Evolutionary conservation across 2,113 vertebrate genomes (phyloP).

Genomic region (Anguilla rostrata): DNA sequence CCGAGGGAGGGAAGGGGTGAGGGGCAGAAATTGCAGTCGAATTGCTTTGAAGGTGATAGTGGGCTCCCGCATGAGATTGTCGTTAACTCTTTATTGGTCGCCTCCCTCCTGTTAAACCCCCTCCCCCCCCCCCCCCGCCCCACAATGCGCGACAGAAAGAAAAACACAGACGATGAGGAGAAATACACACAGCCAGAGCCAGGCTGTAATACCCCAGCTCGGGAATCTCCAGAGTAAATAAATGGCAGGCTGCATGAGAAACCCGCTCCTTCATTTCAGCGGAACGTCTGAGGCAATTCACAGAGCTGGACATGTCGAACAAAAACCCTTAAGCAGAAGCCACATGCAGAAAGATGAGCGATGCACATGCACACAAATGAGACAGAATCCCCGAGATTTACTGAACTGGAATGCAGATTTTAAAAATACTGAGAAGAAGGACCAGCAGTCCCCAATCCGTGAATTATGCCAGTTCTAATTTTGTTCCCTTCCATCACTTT

Average conservation of each 20-base stretch:
- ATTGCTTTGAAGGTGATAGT: slow-evolving; percentile 59
- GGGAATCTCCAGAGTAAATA: slow-evolving; percentile 81
- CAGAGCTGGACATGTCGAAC: slow-evolving; percentile 24
- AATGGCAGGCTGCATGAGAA: slow-evolving; percentile 65
- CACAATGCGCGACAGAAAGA: not conserved
- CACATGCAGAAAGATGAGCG: slow-evolving; percentile 40
- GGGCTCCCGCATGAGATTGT: slow-evolving; percentile 41
- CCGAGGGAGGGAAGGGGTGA: slow-evolving; percentile 56
- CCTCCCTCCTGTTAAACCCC: slow-evolving; percentile 47
- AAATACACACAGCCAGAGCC: slow-evolving; percentile 70
- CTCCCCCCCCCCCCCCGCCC: slow-evolving; percentile 59
- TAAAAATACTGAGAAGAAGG: slow-evolving; percentile 66
- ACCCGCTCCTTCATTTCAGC: slow-evolving; percentile 65
- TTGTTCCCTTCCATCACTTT: slow-evolving; percentile 79
- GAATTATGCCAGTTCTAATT: slow-evolving; percentile 84
- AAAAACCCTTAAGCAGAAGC: not conserved
- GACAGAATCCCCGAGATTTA: slow-evolving; percentile 79
- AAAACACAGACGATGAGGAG: slow-evolving; percentile 54
- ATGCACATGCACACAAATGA: slow-evolving; percentile 73
- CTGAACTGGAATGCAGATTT: slow-evolving; percentile 78
- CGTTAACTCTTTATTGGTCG: slow-evolving; percentile 56
- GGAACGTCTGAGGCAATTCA: slow-evolving; percentile 60
- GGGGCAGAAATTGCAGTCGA: slow-evolving; percentile 46
- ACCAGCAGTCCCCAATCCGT: slow-evolving; percentile 68
- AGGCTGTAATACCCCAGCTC: slow-evolving; percentile 73